Evolutionary conservation across 2,888 invertebrate genomes (phyloP), one percentile per base, ranked within the genome.

Genomic region (Callyntrura guangdongensis): DNA sequence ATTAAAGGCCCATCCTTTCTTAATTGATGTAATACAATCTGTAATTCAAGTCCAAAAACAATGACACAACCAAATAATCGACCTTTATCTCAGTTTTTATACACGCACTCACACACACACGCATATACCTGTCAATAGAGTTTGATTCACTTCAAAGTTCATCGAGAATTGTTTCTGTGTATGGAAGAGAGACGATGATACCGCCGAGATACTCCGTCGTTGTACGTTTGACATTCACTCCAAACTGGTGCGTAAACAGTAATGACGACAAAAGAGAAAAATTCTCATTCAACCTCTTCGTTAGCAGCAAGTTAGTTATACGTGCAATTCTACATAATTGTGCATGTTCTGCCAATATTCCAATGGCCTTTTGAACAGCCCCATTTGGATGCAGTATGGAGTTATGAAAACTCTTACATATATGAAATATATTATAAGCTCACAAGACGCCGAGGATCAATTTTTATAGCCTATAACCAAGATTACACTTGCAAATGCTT

Each of bases 11-110:
- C 56, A 74, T 86, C 86, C 45, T 86, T 59, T 86, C 61, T 61
- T 86, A 86, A 86, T 86, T 86, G 74, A 86, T 59, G 74, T 14
- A 53, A 86, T 74, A 74, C 74, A 74, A 86, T 36, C 25, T 72
- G 72, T 72, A 53, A 79, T 72, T 67, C 84, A 84, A 64, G 79
- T 27, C 25, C 27, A 81, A 61, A 77, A 86, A 86, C 72, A 86
- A 74, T 86, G 74, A 59, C 36, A 14, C 56, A 79, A 45, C 36
- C 59, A 25, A 20, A 86, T 64, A 86, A 27, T 86, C 53, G 79
- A 79, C 86, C 79, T 86, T 86, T 53, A 77, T 36, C 12, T 72
- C 3, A 4, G 14, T 36, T 72, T 9, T 36, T 45, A 47, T 72
- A 17, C n/a, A 22, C 22, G 25, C 64, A 83, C 22, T 4, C 64